These are phyloP conservation scores for Scolanthus callimorphus DNA, from an alignment of 92 coral and sea anemone species.

Conservation along the genomic window DNA sequence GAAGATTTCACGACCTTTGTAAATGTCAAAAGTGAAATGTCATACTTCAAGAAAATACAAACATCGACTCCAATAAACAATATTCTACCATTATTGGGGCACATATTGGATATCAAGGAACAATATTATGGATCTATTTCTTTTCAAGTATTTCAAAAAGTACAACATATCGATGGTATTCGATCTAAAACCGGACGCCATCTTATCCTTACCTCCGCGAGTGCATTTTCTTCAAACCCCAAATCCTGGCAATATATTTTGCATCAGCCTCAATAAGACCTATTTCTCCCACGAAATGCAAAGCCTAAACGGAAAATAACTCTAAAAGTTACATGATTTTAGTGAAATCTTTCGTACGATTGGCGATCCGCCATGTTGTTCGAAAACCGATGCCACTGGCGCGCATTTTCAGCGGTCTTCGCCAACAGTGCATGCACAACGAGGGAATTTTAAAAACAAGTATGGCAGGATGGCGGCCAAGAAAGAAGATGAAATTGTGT, in stretches of 20 bases:
- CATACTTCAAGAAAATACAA: slow-evolving; percentile 9
- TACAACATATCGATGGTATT: not conserved
- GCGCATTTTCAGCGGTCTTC: slow-evolving; percentile 40
- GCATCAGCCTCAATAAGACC: too few relatives aligned
- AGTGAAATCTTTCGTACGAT: not conserved
- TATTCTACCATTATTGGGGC: too few relatives aligned
- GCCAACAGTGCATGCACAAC: slow-evolving; percentile 41
- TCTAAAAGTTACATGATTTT: not conserved
- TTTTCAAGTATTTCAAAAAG: not conserved
- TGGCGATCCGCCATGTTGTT: slow-evolving; percentile 15
- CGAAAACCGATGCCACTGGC: slow-evolving; percentile 7
- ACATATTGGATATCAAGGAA: too few relatives aligned
- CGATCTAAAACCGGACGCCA: slow-evolving; percentile 33
- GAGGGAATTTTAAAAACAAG: slow-evolving; percentile 52
- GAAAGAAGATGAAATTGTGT: slow-evolving; percentile 44
- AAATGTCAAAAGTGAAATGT: slow-evolving; percentile 68
- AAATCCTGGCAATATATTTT: too few relatives aligned
- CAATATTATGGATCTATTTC: too few relatives aligned
- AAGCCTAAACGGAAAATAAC: not conserved
- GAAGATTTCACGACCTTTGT: slow-evolving; percentile 58
- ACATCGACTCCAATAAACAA: not conserved
- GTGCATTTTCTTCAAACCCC: not conserved
- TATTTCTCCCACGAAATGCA: too few relatives aligned
- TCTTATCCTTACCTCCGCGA: slow-evolving; percentile 26
- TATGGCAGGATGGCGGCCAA: slow-evolving; percentile 84